phyloP scores from a whole-genome alignment of 2,113 vertebrate species.

The Pollachius pollachius region DNA sequence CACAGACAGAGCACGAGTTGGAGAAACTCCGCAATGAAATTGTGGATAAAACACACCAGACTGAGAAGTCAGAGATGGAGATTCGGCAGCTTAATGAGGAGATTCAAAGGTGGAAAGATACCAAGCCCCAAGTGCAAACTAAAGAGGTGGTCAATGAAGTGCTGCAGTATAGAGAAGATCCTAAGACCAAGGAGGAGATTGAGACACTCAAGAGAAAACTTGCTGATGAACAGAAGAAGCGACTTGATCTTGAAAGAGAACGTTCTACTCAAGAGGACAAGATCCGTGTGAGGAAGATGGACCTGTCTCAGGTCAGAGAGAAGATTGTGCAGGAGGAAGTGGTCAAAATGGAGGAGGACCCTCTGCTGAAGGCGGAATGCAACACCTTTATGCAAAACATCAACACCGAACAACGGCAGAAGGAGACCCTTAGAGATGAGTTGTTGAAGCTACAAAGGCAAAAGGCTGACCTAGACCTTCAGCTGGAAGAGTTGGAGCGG shows the following conservation, averaged over 20 bases:
- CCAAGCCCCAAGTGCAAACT: slow-evolving; percentile 88
- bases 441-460: slow-evolving; percentile 81
- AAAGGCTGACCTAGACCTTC: slow-evolving; percentile 83
- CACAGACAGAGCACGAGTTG: slow-evolving; percentile 86
- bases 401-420: slow-evolving; percentile 84
- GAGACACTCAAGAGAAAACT: slow-evolving; percentile 82
- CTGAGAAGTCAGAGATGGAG: slow-evolving; percentile 87
- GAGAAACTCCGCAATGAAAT: slow-evolving; percentile 91
- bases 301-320: slow-evolving; percentile 86
- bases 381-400: slow-evolving; percentile 81
- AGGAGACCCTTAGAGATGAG: slow-evolving; percentile 80
- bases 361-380: slow-evolving; percentile 82
- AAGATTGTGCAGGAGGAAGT: slow-evolving; percentile 91
- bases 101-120: slow-evolving; percentile 87
- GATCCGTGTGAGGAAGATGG: slow-evolving; percentile 83
- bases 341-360: slow-evolving; percentile 87
- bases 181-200: slow-evolving; percentile 90
- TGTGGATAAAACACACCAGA: slow-evolving; percentile 86
- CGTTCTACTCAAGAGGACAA: slow-evolving; percentile 79
- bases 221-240: slow-evolving; percentile 87
- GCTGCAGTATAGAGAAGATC: slow-evolving; percentile 89
- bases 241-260: slow-evolving; percentile 86
- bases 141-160: slow-evolving; percentile 94
- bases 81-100: slow-evolving; percentile 90
- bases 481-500: slow-evolving; percentile 87